Evolutionary conservation across 2,113 vertebrate species (phyloP), one percentile per base, ranked within the genome.

Genomic region (Neolamprologus variostigma): DNA sequence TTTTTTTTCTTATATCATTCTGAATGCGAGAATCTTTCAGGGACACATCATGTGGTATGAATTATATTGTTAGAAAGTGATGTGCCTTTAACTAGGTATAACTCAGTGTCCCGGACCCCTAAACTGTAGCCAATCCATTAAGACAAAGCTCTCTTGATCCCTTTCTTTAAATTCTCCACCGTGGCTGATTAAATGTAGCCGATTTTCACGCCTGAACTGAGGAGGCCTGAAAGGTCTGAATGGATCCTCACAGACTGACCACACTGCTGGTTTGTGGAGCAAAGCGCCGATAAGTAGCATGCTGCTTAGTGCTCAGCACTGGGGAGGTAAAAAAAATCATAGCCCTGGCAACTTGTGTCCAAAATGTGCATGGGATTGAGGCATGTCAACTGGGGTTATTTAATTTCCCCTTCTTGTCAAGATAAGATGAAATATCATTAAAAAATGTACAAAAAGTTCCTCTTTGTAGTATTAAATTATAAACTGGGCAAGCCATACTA

Each of bases 41-140:
- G 82, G 83, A 82, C 61, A 80, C 68, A 84, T 79, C 94, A 95
- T 95, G 94, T 95, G 94, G 87, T 95, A 95, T 89, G 78, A 95
- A 86, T 96, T 94, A 95, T 82, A 87, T 78, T 90, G 88, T 95
- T 92, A 91, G 85, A 71, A 14, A 82, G 82, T 81, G 91, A 91
- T 81, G 89, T 92, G 91, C 90, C 82, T 92, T 93, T 93, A 95
- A 94, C 86, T 88, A 94, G 92, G 92, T 94, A 90, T 68, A 94
- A 92, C 87, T 86, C 68, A 23, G 91, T 89, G 89, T 89, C 87
- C 86, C 47, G 89, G 88, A 90, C 81, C 89, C 87, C 90, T 91
- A 87, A 94, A 96, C 93, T 96, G 94, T 94, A 84, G 90, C 94
- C 91, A 96, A 96, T 96, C 94, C 95, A 95, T 95, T 94, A 95